Evolutionary conservation across 2,797 vertebrate genomes (phyloP).

Genomic region (Buphagus erythrorhynchus): DNA sequence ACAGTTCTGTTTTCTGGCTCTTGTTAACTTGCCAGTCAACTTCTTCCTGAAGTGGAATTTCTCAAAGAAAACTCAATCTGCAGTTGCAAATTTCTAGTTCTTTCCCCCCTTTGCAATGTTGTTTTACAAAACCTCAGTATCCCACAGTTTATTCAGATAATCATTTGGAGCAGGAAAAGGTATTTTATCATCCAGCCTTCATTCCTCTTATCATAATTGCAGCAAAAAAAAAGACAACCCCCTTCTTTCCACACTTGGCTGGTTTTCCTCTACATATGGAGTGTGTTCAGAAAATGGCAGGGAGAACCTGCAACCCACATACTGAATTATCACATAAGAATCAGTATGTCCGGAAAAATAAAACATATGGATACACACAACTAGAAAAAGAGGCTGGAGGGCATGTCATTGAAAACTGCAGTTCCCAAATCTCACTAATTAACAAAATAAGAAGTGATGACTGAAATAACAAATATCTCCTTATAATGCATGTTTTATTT

Average conservation of each 20-base stretch:
- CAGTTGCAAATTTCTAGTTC: neutral
- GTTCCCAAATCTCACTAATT: neutral
- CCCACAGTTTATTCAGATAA: neutral
- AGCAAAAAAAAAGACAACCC: neutral
- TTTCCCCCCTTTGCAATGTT: too few species aligned
- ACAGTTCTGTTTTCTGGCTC: neutral
- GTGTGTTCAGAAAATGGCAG: neutral
- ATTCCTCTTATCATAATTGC: neutral
- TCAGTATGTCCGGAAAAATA: neutral
- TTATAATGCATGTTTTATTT: neutral
- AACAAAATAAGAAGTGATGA: neutral
- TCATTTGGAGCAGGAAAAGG: neutral
- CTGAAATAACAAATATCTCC: neutral
- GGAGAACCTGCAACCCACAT: neutral
- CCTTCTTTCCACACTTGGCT: neutral
- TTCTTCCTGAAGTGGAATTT: neutral
- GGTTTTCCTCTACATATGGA: neutral
- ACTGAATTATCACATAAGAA: neutral
- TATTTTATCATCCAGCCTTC: neutral
- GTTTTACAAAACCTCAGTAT: neutral
- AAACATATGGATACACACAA: neutral
- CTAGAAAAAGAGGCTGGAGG: neutral
- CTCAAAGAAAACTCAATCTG: neutral
- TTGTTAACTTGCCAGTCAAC: neutral
- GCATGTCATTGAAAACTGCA: neutral